These are phyloP conservation scores for Coptodon rendalli DNA, from an alignment of 2,113 vertebrate genomes.

Conservation along the genomic window DNA sequence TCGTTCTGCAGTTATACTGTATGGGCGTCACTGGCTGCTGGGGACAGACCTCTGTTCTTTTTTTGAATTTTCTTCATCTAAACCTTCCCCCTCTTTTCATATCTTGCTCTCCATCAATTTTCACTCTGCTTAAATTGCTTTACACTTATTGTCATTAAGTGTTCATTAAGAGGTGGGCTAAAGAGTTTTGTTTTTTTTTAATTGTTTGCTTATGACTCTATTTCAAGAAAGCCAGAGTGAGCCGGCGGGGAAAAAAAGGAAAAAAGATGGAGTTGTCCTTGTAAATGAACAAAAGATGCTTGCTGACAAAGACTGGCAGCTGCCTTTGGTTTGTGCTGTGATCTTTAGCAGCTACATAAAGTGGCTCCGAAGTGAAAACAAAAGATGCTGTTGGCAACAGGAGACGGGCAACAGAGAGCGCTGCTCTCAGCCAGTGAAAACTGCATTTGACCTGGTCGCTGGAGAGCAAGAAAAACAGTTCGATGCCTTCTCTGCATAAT, in stretches of 20 bases:
- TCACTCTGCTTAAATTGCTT: not conserved
- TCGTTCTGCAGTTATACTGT: not conserved
- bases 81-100: not conserved
- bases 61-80: not conserved
- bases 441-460: not conserved
- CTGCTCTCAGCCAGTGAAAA: not conserved
- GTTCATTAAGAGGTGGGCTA: not conserved
- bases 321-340: conserved; percentile 19
- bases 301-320: not conserved
- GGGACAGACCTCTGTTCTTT: not conserved
- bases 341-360: conserved; percentile 9
- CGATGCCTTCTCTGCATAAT: not conserved
- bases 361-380: conserved; percentile 14
- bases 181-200: not conserved
- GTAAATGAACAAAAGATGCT: conserved; percentile 23
- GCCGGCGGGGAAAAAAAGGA: not conserved
- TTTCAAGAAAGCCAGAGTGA: not conserved
- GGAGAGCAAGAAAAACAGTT: not conserved
- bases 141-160: not conserved
- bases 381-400: conserved; percentile 17
- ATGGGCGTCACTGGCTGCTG: not conserved
- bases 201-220: not conserved
- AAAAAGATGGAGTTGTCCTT: not conserved
- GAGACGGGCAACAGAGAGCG: not conserved
- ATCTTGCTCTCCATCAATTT: not conserved